A percentile compares a stretch with the other conserved stretches of the same genome.
phyloP scores from a whole-genome alignment of 2,113 vertebrate genomes.

The Phocoena sinus region DNA sequence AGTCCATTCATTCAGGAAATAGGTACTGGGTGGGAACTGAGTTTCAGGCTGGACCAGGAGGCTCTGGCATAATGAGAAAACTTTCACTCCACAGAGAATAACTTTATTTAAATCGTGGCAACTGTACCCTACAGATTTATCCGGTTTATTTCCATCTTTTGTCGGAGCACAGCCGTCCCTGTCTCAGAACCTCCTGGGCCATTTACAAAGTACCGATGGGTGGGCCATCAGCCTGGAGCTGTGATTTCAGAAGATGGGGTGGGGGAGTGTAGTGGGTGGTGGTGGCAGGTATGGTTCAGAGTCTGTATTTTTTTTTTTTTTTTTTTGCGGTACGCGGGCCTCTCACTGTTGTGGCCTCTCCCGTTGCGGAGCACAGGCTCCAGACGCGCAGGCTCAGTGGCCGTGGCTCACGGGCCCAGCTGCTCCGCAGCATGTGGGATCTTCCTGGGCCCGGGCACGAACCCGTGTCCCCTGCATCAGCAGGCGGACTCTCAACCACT shows the following conservation, averaged over 20 bases:
- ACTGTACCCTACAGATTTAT: background rate
- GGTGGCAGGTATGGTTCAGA: background rate
- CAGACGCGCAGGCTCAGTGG: no score
- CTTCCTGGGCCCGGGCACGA: no score
- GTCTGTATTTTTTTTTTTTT: background rate
- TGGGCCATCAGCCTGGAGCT: background rate
- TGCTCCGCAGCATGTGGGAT: no score
- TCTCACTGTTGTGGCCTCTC: no score
- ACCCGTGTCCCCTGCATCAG: no score
- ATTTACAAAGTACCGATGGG: background rate
- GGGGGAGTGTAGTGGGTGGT: background rate
- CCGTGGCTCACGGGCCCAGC: no score
- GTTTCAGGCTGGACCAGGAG: background rate
- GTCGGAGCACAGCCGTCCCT: background rate
- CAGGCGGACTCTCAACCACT: no score
- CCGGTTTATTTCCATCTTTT: background rate
- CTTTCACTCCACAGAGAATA: background rate
- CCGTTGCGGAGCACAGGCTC: no score
- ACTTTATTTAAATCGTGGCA: background rate
- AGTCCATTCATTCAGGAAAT: fast-evolving
- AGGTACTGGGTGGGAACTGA: fast-evolving
- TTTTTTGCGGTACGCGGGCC: no score
- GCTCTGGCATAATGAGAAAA: background rate
- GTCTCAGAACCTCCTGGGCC: background rate
- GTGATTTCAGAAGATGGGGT: background rate